Base-by-base conservation (phyloP, 2,113 vertebrate genomes). In the Litocranius walleri region DNA sequence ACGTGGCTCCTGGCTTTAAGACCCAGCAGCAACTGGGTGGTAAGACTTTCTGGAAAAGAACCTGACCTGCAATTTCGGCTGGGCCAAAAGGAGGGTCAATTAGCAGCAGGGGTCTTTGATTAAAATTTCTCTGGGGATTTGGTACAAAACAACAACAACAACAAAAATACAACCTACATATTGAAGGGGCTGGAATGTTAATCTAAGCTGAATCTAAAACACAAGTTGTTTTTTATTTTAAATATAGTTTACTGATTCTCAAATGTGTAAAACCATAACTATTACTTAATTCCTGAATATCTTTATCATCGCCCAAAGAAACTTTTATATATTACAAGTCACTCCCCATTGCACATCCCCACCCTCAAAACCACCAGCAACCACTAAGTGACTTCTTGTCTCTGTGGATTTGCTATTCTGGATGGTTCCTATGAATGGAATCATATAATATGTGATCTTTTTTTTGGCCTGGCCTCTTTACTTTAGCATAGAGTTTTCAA, bases 21-120 rank as follows among this genome's bases (percentile, higher is more conserved):
- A 33, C 29, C 17, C 3, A 4, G 40, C 33, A 2, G 7, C 2
- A 5, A 16, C 6, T 23, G 16, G 2, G 4, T 19, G 16, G 23
- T 13, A 30, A 43, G 36, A 29, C 29, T 82, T 67, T 82, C 67
- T 59, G 30, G 88, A 95, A 82, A 52, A 89, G 14, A 89, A 62
- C 0, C 6, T 21, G 36, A 33, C 74, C 45, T 71, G 62, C 29
- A 21, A 33, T 94, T 45, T 64, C 36, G 27, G 56, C 78, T 29
- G 36, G 54, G 43, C 40, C 9, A 25, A 90, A 78, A 61, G n/a
- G 50, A 23, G 71, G 54, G 57, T 67, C 56, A 33, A 5, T 29
- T n/a, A 59, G 36, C 16, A 54, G 81, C 10, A 45, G 6, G 27
- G n/a, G 90, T 33, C 84, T 91, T 50, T 52, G 90, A 89, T 96